Base-by-base conservation (phyloP, 2,113 vertebrate species). In the Microcebus jonahi region DNA sequence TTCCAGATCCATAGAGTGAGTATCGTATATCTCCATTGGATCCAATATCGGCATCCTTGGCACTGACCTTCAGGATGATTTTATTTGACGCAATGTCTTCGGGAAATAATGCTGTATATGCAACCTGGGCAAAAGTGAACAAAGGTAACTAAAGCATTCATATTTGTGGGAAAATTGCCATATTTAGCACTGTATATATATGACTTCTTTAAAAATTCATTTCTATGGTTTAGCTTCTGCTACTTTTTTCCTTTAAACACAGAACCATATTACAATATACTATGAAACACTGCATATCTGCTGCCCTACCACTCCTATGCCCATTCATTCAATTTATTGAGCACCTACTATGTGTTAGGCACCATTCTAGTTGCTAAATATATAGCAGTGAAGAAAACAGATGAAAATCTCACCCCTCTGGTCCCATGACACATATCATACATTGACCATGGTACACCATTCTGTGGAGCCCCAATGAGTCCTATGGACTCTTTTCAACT, bases 21-120 rank as follows among this genome's bases (percentile, higher is more conserved):
- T 99, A 99, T 93, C 98, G 99, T 97, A 99, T 98, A 97, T 99
- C 99, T 73, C 99, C 99, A 80, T 98, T 99, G 97, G 99, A 92
- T 20, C 99, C 99, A 13, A 99, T 98, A 95, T 99, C 99, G 7
- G 99, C 99, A 96, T 99, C 99, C 86, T 98, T 98, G 65, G 99
- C 99, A 3, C 97, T 96, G 89, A 99, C 98, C 94, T 98, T 99
- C 95, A 99, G 98, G 94, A 99, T 98, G 36, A 99, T 97, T 98
- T 99, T 99, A 97, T 99, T 99, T 79, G 99, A 96, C 31, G 99
- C 98, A 77, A 99, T 98, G 92, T 99, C 99, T 98, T 99, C 99
- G 4, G 99, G 98, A 94, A 99, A 98, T 8, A 98, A 98, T 21
- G 99, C 98, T 81, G 98, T 98, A 90, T 99, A 99, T 21, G 98